phyloP scores from a whole-genome alignment of 2,797 vertebrate genomes.

The Lagocephalus sceleratus region DNA sequence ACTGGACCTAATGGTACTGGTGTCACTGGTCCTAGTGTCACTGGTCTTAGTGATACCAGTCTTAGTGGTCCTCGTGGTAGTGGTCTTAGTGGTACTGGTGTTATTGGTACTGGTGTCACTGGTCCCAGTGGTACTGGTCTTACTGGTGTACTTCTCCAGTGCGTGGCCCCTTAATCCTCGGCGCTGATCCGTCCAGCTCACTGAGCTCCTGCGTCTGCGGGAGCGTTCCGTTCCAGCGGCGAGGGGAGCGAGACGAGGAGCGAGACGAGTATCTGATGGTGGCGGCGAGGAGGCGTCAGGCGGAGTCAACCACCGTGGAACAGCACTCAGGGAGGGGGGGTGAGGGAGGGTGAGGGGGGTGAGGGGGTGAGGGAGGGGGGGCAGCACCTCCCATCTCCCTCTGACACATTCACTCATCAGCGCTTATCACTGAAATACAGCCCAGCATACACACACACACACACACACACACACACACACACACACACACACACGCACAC shows the following conservation, averaged over 20 bases:
- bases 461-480: constrained; percentile 1
- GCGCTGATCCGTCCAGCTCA: constrained; percentile 38
- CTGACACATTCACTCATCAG: constrained; percentile 57
- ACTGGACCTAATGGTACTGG: too few species aligned
- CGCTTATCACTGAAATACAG: constrained; percentile 67
- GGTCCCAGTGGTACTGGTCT: too few species aligned
- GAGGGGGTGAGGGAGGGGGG: constrained; percentile 12
- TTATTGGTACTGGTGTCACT: too few species aligned
- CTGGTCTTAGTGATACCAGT: too few species aligned
- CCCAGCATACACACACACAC: constrained; percentile 9
- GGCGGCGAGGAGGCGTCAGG: constrained; percentile 25
- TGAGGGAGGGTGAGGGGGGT: neutral
- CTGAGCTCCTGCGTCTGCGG: constrained; percentile 39
- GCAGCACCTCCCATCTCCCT: constrained; percentile 38
- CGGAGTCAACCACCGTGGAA: constrained; percentile 54
- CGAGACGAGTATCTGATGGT: constrained; percentile 54
- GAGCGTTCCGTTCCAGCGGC: constrained; percentile 1
- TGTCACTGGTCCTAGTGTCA: too few species aligned
- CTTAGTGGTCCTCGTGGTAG: too few species aligned
- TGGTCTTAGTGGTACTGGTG: too few species aligned
- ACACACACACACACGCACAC: too few species aligned
- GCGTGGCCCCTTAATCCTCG: constrained; percentile 57
- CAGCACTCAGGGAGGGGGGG: constrained; percentile 60
- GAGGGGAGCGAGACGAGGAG: constrained; percentile 31
- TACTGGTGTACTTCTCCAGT: too few species aligned